phyloP scores from a whole-genome alignment of 2,888 invertebrate species.

The Molanna angustata region DNA sequence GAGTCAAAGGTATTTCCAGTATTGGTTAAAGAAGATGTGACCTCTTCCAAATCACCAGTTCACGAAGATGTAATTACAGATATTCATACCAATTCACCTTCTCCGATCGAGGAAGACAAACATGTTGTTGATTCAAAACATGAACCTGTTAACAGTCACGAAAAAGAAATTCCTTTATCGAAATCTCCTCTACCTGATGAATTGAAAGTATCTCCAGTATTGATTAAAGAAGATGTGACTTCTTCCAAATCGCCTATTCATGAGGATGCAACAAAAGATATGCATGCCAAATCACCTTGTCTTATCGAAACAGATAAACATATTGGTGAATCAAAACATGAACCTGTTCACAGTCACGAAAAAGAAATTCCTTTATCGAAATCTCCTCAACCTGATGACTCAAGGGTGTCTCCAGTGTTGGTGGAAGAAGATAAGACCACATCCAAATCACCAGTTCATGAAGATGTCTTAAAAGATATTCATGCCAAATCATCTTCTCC shows the following conservation, averaged over 20 bases:
- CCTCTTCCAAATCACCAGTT: no score
- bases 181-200: no score
- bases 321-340: not conserved
- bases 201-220: no score
- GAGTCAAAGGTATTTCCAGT: no score
- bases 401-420: not conserved
- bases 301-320: not conserved
- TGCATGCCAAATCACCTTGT: conserved; percentile 1
- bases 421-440: not conserved
- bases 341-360: not conserved
- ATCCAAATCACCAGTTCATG: not conserved
- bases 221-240: no score
- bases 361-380: not conserved
- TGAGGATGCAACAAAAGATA: not conserved
- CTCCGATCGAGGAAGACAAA: no score
- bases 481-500: conserved; percentile 16
- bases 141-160: no score
- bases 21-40: no score
- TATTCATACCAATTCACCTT: no score
- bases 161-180: no score
- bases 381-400: not conserved
- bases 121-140: no score
- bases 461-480: conserved; percentile 21
- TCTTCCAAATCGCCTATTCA: not conserved
- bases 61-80: no score